Conservation (phyloP, 2,113 vertebrate genomes). For the Pitta sordida region DNA sequence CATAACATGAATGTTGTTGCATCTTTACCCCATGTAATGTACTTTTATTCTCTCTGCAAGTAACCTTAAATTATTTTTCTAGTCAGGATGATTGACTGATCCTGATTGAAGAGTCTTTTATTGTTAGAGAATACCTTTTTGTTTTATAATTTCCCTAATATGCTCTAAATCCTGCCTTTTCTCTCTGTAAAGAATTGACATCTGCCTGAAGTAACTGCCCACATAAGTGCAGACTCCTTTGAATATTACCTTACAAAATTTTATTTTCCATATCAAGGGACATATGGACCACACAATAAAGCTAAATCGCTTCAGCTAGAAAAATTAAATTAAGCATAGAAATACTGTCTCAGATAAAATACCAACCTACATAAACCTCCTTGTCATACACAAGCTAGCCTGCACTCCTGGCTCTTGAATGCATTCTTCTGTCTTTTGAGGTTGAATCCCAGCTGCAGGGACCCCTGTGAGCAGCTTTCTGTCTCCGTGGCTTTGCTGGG, state of each 20-base stretch:
- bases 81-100: constrained; percentile 32
- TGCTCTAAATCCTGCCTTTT: not conserved
- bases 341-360: not conserved
- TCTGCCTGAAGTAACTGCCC: constrained; percentile 11
- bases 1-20: not conserved
- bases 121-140: constrained; percentile 17
- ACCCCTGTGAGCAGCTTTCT: not conserved
- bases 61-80: constrained; percentile 14
- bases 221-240: not conserved
- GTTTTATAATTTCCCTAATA: constrained; percentile 40
- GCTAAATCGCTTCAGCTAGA: not conserved
- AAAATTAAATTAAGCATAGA: not conserved
- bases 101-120: constrained; percentile 8
- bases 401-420: not conserved
- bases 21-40: not conserved
- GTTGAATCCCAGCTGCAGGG: not conserved
- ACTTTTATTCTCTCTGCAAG: not conserved
- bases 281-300: not conserved
- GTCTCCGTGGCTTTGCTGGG: not conserved
- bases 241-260: not conserved
- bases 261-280: constrained; percentile 26
- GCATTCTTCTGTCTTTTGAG: not conserved
- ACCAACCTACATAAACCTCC: not conserved
- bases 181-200: not conserved
- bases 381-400: not conserved